Evolutionary conservation across 2,888 invertebrate species (phyloP), one percentile per base, ranked within the genome.

Genomic region (Sminthurinus aureus): DNA sequence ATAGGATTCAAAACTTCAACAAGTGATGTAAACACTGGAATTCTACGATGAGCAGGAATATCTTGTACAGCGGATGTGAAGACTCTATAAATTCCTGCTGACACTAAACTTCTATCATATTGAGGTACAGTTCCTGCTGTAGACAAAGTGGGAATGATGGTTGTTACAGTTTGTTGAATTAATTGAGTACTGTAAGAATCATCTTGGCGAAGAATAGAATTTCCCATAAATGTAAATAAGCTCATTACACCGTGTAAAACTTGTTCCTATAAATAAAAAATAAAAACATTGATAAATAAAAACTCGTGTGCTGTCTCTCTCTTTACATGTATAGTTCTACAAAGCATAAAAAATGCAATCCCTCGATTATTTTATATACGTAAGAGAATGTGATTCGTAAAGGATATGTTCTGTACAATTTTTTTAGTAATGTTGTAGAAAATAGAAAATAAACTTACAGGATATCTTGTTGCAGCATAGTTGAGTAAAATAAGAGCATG

Each of bases 191-290:
- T 98, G 90, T 98, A 98, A 0, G 95, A 94, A 89, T 98, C 98
- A 90, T 99, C 98, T 88, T 97, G 96, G 13, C 98, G 93, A 0
- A 98, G 92, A 13, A 99, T 94, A 0, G 96, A 96, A 0, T 95
- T 95, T 0, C 99, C 99, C 94, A 99, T 97, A 89, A 99, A 99
- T 0, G 98, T 98, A 90, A 99, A 99, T 88, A 99, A 96, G 26
- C 97, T 95, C 94, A 99, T 98, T 4, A 98, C 95, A 89, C 98
- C 96, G 89, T 96, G 95, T 20, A 98, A 91, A 0, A 99, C 96
- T 91, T 95, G 94, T 84, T 94, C 93, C 90, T 90, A 88, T 52
- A 79, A 12, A 79, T 52, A 24, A 8, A 24, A 64, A 38, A 83
- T 8, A 71, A 8, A 52, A 80, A 24, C 15, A 71, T 80, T 22